Evolutionary conservation across 2,113 vertebrate species (phyloP).

Genomic region (Gadus chalcogrammus): DNA sequence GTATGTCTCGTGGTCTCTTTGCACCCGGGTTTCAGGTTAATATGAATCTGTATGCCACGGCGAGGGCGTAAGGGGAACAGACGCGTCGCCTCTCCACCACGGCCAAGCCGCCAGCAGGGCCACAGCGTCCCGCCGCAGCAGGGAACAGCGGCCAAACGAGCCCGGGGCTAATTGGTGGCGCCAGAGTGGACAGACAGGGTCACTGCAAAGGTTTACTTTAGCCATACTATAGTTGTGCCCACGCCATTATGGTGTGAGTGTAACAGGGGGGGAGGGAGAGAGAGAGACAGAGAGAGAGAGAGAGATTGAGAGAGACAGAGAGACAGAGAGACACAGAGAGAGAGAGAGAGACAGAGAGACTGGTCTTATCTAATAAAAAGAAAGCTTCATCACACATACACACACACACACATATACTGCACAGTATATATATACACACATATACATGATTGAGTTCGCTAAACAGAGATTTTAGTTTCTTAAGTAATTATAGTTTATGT

Average conservation of each 20-base stretch:
- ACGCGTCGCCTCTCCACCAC: not conserved
- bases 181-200: constrained; percentile 44
- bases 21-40: no score
- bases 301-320: constrained; percentile 7
- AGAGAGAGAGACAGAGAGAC: no score
- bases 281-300: not conserved
- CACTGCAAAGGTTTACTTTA: constrained; percentile 26
- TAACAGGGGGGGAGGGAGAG: not conserved
- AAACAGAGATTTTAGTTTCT: no score
- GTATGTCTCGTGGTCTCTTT: no score
- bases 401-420: no score
- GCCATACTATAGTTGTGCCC: constrained; percentile 44
- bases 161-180: constrained; percentile 59
- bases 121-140: constrained; percentile 54
- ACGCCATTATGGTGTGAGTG: constrained; percentile 31
- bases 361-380: no score
- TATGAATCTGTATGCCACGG: no score
- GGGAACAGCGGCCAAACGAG: constrained; percentile 38
- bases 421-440: no score
- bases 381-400: no score
- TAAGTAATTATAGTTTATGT: not conserved
- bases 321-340: not conserved
- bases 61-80: no score
- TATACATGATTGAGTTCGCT: no score
- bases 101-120: constrained; percentile 45